Evolutionary conservation across 2,113 vertebrate species (phyloP).

Genomic region (Rhegmatorhina hoffmannsi): DNA sequence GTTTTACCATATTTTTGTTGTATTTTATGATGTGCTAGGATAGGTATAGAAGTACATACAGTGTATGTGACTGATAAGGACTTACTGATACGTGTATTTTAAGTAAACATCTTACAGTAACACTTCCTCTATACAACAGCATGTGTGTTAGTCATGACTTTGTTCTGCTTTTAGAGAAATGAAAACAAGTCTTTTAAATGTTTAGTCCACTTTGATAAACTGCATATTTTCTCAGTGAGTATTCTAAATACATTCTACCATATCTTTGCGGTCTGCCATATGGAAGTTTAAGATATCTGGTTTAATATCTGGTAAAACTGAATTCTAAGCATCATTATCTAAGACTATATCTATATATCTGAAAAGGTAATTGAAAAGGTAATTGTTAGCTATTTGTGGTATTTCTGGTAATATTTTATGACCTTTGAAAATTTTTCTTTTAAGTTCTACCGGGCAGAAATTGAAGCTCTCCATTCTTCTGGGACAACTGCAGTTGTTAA

Average conservation of each 20-base stretch:
- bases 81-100: neutral
- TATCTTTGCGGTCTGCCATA: neutral
- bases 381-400: neutral
- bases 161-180: neutral
- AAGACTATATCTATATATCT: neutral
- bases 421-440: slow-evolving; percentile 57
- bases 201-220: neutral
- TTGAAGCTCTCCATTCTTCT: slow-evolving; percentile 96
- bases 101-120: neutral
- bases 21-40: neutral
- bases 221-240: neutral
- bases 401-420: neutral
- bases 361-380: neutral
- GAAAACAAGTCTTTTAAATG: neutral
- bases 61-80: neutral
- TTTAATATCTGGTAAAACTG: neutral
- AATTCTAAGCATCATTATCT: neutral
- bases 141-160: neutral
- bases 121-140: neutral
- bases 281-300: neutral
- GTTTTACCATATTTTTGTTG: neutral
- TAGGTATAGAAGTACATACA: neutral
- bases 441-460: slow-evolving; percentile 94
- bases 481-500: slow-evolving; percentile 96
- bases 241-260: neutral